Conservation (phyloP, 2,797 vertebrate species). For the Cuniculus paca region DNA sequence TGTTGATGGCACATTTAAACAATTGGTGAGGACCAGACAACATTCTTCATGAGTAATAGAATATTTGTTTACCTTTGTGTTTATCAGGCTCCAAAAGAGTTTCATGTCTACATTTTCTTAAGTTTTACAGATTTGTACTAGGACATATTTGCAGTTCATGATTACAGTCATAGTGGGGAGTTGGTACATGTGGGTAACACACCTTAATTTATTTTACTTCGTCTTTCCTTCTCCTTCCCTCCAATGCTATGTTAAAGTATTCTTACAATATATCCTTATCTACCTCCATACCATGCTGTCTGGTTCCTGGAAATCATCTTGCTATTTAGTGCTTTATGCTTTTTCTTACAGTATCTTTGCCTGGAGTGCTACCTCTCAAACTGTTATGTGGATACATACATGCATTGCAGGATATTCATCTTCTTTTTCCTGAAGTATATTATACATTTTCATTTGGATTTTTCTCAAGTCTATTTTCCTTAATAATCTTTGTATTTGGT, state of each 20-base stretch:
- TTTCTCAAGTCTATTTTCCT: not conserved
- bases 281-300: too few species aligned
- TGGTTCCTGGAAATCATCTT: accelerated
- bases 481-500: not conserved
- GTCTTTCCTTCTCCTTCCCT: not conserved
- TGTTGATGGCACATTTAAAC: not conserved
- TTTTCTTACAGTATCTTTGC: not conserved
- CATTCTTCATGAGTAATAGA: not conserved
- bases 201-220: not conserved
- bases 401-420: not conserved
- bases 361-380: not conserved
- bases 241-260: not conserved
- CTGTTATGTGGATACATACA: not conserved
- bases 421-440: not conserved
- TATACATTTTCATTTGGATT: not conserved
- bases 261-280: not conserved
- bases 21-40: not conserved
- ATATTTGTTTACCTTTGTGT: not conserved
- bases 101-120: not conserved
- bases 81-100: not conserved
- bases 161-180: not conserved
- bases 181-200: not conserved
- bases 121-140: not conserved
- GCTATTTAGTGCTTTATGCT: not conserved
- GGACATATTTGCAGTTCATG: not conserved